Evolutionary conservation across 2,797 vertebrate species (phyloP).

Genomic region (Mustela erminea): DNA sequence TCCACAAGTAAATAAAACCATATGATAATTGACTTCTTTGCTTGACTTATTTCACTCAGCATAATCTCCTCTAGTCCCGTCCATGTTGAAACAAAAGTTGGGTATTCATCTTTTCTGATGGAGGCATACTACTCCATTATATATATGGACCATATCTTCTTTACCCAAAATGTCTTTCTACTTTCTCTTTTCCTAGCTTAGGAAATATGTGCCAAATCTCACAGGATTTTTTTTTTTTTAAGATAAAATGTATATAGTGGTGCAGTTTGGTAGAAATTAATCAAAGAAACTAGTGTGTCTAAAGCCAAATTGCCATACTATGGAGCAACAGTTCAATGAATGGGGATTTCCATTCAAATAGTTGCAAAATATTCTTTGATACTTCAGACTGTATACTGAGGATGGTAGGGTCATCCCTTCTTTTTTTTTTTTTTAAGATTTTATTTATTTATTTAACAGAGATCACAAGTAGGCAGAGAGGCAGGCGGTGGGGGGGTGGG

Average conservation of each 20-base stretch:
- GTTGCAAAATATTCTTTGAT: slow-evolving; percentile 52
- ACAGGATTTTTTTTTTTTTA: not conserved
- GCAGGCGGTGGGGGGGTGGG: too few relatives aligned
- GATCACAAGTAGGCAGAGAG: too few relatives aligned
- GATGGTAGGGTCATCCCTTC: not conserved
- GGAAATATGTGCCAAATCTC: not conserved
- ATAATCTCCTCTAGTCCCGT: too few relatives aligned
- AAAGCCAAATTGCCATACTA: not conserved
- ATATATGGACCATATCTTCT: too few relatives aligned
- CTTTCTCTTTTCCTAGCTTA: not conserved
- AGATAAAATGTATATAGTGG: not conserved
- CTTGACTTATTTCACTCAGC: too few relatives aligned
- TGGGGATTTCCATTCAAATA: slow-evolving; percentile 22
- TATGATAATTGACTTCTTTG: too few relatives aligned
- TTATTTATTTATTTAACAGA: too few relatives aligned
- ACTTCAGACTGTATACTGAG: slow-evolving; percentile 18
- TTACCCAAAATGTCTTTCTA: not conserved
- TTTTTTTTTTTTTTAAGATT: not conserved
- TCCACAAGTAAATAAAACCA: too few relatives aligned
- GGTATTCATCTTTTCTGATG: too few relatives aligned
- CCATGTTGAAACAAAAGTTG: too few relatives aligned
- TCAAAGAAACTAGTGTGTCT: not conserved
- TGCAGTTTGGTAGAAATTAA: slow-evolving; percentile 27
- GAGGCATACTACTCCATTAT: too few relatives aligned
- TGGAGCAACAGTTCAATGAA: not conserved